phyloP scores from a whole-genome alignment of 2,797 vertebrate genomes.

The Dicrostonyx torquatus region DNA sequence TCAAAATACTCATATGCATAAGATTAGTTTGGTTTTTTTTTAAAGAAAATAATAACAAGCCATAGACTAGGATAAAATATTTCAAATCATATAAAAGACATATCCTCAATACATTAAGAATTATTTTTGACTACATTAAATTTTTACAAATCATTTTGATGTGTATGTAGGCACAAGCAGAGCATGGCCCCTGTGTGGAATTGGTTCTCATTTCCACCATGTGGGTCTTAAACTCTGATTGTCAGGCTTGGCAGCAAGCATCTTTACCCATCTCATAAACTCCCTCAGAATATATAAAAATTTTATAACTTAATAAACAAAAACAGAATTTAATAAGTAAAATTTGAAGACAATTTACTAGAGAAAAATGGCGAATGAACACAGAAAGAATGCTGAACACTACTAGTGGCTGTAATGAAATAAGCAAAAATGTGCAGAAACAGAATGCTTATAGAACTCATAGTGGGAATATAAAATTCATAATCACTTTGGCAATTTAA shows the following conservation, averaged over 20 bases:
- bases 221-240: not conserved
- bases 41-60: conserved; percentile 15
- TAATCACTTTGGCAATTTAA: not conserved
- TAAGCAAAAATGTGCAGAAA: not conserved
- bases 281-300: not conserved
- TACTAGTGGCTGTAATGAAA: not conserved
- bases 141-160: not conserved
- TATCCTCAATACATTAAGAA: not conserved
- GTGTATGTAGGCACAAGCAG: not conserved
- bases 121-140: not conserved
- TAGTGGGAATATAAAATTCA: not conserved
- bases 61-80: not conserved
- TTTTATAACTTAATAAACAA: not conserved
- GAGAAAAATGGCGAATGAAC: conserved; percentile 31
- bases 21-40: not conserved
- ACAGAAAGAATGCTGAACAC: not conserved
- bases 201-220: not conserved
- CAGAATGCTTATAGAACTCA: not conserved
- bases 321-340: not conserved
- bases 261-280: not conserved
- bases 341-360: not conserved
- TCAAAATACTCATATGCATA: not conserved
- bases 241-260: not conserved
- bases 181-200: not conserved
- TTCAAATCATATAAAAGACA: not conserved